phyloP scores from a whole-genome alignment of 2,888 invertebrate genomes.

The Danaus chrysippus region DNA sequence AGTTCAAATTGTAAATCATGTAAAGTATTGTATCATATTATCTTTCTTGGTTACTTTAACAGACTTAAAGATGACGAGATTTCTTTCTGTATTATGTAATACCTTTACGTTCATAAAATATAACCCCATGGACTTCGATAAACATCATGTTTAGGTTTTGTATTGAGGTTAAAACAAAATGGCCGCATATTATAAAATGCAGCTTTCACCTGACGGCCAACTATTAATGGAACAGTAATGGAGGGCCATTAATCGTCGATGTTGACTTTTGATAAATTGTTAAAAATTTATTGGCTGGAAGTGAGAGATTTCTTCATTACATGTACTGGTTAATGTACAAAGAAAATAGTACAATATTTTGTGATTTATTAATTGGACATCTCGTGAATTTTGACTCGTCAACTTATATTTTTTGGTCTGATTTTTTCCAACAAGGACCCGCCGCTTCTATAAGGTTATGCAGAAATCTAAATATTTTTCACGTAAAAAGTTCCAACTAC shows the following conservation, averaged over 20 bases:
- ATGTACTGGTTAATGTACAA: neutral
- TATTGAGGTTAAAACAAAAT: constrained; percentile 14
- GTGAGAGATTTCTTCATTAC: constrained; percentile 9
- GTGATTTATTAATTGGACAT: too few species aligned
- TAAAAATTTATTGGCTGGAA: constrained; percentile 25
- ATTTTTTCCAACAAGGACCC: too few species aligned
- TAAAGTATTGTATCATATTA: too few species aligned
- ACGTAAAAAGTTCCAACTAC: too few species aligned
- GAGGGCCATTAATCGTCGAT: constrained; percentile 28
- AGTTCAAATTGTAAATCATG: too few species aligned
- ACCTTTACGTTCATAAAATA: neutral
- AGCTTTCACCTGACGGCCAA: constrained; percentile 24
- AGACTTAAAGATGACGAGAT: too few species aligned
- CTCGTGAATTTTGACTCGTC: too few species aligned
- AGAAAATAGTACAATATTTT: too few species aligned
- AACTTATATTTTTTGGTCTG: too few species aligned
- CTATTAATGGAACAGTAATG: constrained; percentile 27
- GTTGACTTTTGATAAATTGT: constrained; percentile 29
- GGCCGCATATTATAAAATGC: constrained; percentile 22
- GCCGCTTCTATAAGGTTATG: too few species aligned
- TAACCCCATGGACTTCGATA: neutral
- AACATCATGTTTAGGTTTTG: constrained; percentile 8
- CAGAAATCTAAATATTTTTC: too few species aligned
- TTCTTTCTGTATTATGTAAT: neutral
- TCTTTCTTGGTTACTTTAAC: too few species aligned